phyloP scores from a whole-genome alignment of 2,113 vertebrate genomes.

The Colius striatus region DNA sequence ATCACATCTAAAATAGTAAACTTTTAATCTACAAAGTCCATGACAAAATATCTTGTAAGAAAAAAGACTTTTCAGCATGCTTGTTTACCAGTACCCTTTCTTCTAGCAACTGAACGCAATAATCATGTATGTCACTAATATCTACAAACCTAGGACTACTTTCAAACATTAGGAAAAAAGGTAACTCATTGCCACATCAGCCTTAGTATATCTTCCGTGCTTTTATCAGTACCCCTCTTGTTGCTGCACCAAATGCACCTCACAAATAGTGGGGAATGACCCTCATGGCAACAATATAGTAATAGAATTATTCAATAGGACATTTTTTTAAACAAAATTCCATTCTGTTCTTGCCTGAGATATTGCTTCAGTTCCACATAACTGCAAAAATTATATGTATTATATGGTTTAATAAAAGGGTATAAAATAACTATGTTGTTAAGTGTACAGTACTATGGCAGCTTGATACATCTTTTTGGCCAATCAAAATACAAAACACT shows the following conservation, averaged over 20 bases:
- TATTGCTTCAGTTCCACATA: neutral
- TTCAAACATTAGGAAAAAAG: neutral
- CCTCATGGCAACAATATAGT: fast-evolving
- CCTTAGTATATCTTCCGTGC: neutral
- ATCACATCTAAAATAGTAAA: neutral
- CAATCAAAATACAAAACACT: neutral
- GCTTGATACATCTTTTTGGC: neutral
- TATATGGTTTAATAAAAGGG: neutral
- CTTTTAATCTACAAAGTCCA: neutral
- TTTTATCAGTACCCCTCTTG: neutral
- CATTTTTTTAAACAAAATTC: neutral
- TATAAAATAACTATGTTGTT: neutral
- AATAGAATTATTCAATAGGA: neutral
- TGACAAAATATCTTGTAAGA: neutral
- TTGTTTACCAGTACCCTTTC: neutral
- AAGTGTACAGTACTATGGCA: neutral
- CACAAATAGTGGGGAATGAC: neutral
- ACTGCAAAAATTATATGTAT: neutral
- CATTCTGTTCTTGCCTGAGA: neutral
- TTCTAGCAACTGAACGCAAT: neutral
- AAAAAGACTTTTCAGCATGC: neutral
- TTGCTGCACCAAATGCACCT: neutral
- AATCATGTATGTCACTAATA: neutral
- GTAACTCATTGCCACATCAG: neutral
- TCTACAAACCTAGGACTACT: neutral